Percentiles rank a stretch among this genome's conserved stretches.
Conservation (phyloP, 2,113 vertebrate genomes). For the Periophthalmodon schlosseri region DNA sequence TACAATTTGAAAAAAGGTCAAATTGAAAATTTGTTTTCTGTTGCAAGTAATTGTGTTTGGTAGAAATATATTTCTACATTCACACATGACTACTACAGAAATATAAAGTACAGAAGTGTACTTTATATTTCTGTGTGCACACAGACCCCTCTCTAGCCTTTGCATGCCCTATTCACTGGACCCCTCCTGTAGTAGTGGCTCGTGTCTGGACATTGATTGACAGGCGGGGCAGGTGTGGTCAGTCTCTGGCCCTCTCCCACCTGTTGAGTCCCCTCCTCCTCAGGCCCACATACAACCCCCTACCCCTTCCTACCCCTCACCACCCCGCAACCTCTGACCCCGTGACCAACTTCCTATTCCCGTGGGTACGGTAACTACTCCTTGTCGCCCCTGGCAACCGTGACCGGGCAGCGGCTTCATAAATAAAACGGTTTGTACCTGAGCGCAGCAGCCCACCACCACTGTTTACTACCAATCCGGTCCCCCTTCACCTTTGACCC, state of each 20-base stretch:
- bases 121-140: background rate
- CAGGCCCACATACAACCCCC: slow-evolving; percentile 73
- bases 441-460: slow-evolving; percentile 49
- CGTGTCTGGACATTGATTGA: slow-evolving; percentile 60
- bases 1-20: too few relatives aligned
- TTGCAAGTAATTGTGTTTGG: too few relatives aligned
- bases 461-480: slow-evolving; percentile 47
- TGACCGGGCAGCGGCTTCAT: slow-evolving; percentile 59
- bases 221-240: slow-evolving; percentile 80
- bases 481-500: slow-evolving; percentile 53
- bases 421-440: slow-evolving; percentile 62
- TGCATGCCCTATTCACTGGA: slow-evolving; percentile 26
- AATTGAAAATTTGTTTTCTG: too few relatives aligned
- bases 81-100: too few relatives aligned
- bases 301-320: slow-evolving; percentile 22
- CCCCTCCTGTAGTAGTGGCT: slow-evolving; percentile 36
- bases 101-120: too few relatives aligned
- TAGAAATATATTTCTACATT: too few relatives aligned
- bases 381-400: slow-evolving; percentile 50
- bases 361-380: slow-evolving; percentile 51
- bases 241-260: slow-evolving; percentile 69
- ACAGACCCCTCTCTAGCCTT: background rate
- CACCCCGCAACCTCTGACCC: slow-evolving; percentile 78
- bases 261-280: slow-evolving; percentile 73
- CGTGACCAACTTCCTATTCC: slow-evolving; percentile 82